Evolutionary conservation across 2,797 vertebrate species (phyloP).

Genomic region (Knipowitschia caucasica): DNA sequence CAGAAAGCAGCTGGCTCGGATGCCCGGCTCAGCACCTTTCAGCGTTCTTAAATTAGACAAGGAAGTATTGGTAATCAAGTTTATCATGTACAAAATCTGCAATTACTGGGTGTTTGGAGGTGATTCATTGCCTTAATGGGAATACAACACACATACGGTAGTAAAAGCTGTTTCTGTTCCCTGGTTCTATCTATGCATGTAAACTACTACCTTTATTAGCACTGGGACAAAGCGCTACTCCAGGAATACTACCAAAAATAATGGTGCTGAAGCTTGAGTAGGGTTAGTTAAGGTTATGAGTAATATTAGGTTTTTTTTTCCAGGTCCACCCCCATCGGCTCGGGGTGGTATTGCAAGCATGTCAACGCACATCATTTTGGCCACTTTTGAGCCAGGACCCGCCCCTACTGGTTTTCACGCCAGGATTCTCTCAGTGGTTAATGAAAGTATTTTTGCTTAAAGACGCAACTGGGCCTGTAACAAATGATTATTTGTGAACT

Average conservation of each 20-base stretch:
- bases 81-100: conserved; percentile 19
- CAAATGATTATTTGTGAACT: too few species aligned
- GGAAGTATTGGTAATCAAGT: conserved; percentile 44
- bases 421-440: too few species aligned
- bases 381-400: too few species aligned
- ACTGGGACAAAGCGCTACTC: conserved; percentile 4
- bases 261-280: background rate
- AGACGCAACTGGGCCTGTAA: too few species aligned
- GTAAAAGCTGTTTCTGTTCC: conserved; percentile 5
- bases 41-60: conserved; percentile 23
- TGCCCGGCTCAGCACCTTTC: conserved; percentile 46
- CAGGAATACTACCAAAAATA: conserved; percentile 14
- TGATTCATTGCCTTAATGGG: conserved; percentile 10
- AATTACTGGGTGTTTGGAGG: conserved; percentile 12
- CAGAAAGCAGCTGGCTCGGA: conserved; percentile 46
- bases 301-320: background rate
- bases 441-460: too few species aligned
- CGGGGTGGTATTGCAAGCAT: too few species aligned
- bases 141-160: background rate
- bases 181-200: conserved; percentile 19
- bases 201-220: conserved; percentile 13
- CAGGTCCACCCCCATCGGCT: too few species aligned
- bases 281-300: background rate
- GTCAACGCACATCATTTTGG: too few species aligned
- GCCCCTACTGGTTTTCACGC: too few species aligned